Evolutionary conservation across 2,888 invertebrate species (phyloP).

Genomic region (Hedychridium roseum): DNA sequence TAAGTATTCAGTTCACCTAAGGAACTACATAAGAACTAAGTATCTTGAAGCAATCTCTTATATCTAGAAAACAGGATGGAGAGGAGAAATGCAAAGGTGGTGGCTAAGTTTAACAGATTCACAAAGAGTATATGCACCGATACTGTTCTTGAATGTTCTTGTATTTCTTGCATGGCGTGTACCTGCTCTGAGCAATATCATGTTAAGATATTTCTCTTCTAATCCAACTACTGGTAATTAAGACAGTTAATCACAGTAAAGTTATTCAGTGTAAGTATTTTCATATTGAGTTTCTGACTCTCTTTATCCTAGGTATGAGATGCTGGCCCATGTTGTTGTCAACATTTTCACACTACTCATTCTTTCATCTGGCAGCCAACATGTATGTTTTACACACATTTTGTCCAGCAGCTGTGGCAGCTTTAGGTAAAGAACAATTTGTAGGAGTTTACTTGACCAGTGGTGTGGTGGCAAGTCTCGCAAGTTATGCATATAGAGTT

Average conservation of each 20-base stretch:
- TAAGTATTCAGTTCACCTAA: constrained; percentile 5
- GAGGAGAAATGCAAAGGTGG: constrained; percentile 65
- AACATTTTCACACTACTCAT: constrained; percentile 92
- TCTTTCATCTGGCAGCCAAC: constrained; percentile 88
- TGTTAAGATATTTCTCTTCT: constrained; percentile 87
- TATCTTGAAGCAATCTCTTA: constrained; percentile 2
- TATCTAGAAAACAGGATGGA: constrained; percentile 49
- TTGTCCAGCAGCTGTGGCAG: constrained; percentile 71
- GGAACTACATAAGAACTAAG: constrained; percentile 5
- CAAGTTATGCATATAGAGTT: constrained; percentile 84
- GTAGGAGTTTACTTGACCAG: constrained; percentile 88
- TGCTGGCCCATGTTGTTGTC: constrained; percentile 92
- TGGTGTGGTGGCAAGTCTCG: constrained; percentile 86
- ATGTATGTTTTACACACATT: constrained; percentile 97
- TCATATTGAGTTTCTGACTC: constrained; percentile 20
- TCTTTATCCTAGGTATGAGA: constrained; percentile 70
- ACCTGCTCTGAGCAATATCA: constrained; percentile 73
- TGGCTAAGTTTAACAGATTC: constrained; percentile 79
- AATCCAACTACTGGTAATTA: constrained; percentile 77
- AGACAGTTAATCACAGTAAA: neutral
- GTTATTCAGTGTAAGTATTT: constrained; percentile 6
- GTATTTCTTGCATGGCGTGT: constrained; percentile 87
- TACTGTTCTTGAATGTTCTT: constrained; percentile 78
- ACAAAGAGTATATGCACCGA: constrained; percentile 81
- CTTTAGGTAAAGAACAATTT: constrained; percentile 92